phyloP scores from a whole-genome alignment of 1,140 invertebrate species.

The Diabrotica undecimpunctata region DNA sequence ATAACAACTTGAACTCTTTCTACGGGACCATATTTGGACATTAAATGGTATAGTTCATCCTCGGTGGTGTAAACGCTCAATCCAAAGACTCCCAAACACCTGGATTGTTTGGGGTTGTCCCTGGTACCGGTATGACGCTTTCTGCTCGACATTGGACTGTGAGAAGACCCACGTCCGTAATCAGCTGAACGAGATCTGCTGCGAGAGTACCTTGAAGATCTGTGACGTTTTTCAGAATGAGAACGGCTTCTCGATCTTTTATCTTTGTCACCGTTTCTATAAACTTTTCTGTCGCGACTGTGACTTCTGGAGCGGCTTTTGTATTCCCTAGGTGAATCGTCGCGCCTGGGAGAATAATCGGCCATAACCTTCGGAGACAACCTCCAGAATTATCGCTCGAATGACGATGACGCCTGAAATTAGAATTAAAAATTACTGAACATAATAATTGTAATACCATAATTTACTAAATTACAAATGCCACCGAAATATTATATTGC shows the following conservation, averaged over 20 bases:
- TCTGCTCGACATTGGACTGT: conserved; percentile 57
- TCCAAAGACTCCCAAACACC: conserved; percentile 92
- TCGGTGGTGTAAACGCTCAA: conserved; percentile 90
- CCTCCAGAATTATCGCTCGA: neutral
- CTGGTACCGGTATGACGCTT: conserved; percentile 57
- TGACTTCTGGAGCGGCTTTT: conserved; percentile 36
- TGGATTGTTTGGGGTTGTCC: conserved; percentile 83
- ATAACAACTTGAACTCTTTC: conserved; percentile 94
- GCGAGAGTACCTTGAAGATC: conserved; percentile 50
- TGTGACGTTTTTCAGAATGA: conserved; percentile 49
- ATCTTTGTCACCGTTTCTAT: conserved; percentile 39
- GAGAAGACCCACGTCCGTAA: conserved; percentile 50
- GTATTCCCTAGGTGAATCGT: neutral
- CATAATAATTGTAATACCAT: no score
- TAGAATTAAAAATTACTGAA: neutral
- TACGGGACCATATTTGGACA: conserved; percentile 87
- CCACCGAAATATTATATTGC: no score
- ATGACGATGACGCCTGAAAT: neutral
- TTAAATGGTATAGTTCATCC: conserved; percentile 88
- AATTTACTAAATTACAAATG: no score
- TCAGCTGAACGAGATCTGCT: conserved; percentile 54
- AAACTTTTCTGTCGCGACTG: conserved; percentile 40
- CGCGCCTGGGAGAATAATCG: neutral
- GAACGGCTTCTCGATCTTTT: conserved; percentile 49
- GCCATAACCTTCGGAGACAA: neutral